These are phyloP conservation scores for Alethe castanea DNA, from an alignment of 2,113 vertebrate genomes.

Conservation along the genomic window DNA sequence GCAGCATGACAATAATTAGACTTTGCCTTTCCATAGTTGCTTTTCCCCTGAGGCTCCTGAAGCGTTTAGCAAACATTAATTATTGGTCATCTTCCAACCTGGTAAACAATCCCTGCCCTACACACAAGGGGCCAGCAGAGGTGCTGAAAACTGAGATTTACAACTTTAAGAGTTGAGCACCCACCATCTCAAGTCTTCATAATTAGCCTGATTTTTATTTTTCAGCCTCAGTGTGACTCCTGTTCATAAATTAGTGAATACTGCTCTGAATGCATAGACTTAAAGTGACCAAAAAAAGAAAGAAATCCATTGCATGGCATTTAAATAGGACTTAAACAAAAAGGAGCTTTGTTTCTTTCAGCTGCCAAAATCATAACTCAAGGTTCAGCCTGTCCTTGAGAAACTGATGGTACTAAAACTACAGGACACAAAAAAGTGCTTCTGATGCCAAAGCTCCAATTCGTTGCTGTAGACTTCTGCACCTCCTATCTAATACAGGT, in stretches of 20 bases:
- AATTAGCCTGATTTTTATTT: background rate
- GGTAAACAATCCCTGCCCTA: slow-evolving; percentile 6
- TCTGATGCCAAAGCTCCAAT: background rate
- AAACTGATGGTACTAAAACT: background rate
- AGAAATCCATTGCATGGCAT: background rate
- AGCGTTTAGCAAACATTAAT: slow-evolving; percentile 47
- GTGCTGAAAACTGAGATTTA: background rate
- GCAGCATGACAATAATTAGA: background rate
- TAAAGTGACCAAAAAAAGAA: background rate
- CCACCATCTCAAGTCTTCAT: background rate
- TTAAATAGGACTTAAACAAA: background rate
- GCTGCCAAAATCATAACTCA: background rate
- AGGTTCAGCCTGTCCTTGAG: background rate
- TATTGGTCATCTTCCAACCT: slow-evolving; percentile 57
- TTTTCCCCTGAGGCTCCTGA: background rate
- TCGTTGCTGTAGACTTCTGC: background rate
- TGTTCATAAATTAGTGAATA: background rate
- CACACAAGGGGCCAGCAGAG: background rate
- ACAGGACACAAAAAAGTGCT: background rate
- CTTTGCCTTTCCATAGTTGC: slow-evolving; percentile 9
- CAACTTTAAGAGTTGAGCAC: background rate
- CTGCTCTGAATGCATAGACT: background rate
- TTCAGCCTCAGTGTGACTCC: background rate
- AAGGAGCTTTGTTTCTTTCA: background rate
- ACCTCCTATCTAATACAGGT: background rate